Percentiles rank a stretch among this genome's conserved stretches.
phyloP scores from a whole-genome alignment of 2,797 vertebrate genomes.

The Xerus rutilus region DNA sequence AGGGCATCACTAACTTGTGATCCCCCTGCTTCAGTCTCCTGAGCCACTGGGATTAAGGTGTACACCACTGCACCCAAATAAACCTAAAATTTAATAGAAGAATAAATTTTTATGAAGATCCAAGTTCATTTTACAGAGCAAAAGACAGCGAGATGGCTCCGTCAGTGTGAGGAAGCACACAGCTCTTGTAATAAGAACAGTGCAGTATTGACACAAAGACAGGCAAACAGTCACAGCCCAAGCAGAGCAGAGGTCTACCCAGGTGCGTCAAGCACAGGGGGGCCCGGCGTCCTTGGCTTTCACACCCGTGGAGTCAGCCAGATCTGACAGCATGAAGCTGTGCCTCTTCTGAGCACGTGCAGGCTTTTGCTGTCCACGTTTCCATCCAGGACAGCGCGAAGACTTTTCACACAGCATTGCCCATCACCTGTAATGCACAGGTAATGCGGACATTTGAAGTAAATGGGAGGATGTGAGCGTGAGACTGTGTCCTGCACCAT shows the following conservation, averaged over 20 bases:
- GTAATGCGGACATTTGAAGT: not conserved
- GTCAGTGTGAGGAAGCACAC: not conserved
- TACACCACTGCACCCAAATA: not conserved
- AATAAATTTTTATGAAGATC: not conserved
- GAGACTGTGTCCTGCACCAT: too few species aligned
- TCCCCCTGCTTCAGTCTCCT: too few species aligned
- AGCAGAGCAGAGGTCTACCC: too few species aligned
- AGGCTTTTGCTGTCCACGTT: not conserved
- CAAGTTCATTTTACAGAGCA: not conserved
- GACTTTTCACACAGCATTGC: too few species aligned
- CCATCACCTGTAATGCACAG: too few species aligned
- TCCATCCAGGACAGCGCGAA: not conserved
- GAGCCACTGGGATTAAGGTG: too few species aligned
- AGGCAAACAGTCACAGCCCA: not conserved
- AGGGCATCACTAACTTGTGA: too few species aligned
- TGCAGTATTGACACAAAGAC: not conserved
- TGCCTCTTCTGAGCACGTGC: not conserved
- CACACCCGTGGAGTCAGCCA: not conserved
- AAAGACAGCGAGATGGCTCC: not conserved
- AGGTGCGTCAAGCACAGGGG: too few species aligned
- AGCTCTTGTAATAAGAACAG: accelerated
- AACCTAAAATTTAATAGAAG: not conserved
- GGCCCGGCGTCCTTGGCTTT: not conserved
- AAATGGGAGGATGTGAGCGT: accelerated
- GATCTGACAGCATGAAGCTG: too few species aligned